Percentiles rank a stretch among this genome's conserved stretches.
phyloP scores from a whole-genome alignment of 2,888 invertebrate species.

The Orchestes rusci region DNA sequence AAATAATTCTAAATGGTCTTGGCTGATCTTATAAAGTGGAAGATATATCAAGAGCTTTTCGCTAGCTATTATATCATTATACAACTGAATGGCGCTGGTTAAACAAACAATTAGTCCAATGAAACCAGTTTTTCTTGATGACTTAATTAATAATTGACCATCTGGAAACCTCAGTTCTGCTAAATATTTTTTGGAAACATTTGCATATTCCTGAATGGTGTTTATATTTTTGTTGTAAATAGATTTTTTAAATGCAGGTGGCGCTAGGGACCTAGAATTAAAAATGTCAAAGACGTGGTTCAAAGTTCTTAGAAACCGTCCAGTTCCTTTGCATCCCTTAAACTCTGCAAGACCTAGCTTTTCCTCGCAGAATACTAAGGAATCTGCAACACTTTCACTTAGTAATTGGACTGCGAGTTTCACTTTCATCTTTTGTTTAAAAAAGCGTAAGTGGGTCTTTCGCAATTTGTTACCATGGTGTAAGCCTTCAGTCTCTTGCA shows the following conservation, averaged over 20 bases:
- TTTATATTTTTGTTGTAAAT: conserved; percentile 1
- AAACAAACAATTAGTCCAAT: neutral
- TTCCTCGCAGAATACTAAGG: neutral
- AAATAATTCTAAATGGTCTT: too few species aligned
- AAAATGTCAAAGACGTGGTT: conserved; percentile 2
- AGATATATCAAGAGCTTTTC: neutral
- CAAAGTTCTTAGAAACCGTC: neutral
- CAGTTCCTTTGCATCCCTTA: neutral
- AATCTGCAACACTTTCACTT: conserved; percentile 6
- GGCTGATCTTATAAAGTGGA: too few species aligned
- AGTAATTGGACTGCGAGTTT: conserved; percentile 2
- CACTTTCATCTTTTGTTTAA: too few species aligned
- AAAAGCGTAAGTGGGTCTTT: conserved; percentile 1
- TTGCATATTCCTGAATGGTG: neutral
- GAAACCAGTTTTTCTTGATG: conserved; percentile 4
- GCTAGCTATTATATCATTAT: neutral
- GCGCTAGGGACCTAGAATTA: conserved; percentile 1
- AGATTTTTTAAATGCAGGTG: conserved; percentile 2
- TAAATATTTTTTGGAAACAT: neutral
- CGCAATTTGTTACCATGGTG: conserved; percentile 7
- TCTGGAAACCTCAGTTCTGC: neutral
- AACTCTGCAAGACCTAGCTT: neutral
- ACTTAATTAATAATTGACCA: neutral
- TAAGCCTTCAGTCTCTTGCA: conserved; percentile 5
- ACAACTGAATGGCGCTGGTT: neutral